Evolutionary conservation across 2,113 vertebrate genomes (phyloP).

Genomic region (Ammodytes dubius): DNA sequence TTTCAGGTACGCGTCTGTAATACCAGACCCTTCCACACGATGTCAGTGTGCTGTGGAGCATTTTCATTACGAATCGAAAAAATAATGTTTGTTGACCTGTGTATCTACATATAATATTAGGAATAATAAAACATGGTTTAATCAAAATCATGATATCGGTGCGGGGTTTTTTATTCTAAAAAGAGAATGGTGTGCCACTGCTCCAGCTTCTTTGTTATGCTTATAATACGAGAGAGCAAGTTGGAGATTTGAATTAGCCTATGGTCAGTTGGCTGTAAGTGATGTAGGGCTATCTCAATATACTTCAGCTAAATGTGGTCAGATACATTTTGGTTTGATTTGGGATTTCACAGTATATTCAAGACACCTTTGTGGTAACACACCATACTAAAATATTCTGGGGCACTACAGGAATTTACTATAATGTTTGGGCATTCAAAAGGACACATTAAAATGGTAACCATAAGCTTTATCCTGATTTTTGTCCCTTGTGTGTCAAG

Average conservation of each 20-base stretch:
- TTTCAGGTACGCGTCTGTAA: slow-evolving; percentile 87
- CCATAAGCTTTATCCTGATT: neutral
- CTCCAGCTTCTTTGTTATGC: neutral
- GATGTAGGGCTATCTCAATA: neutral
- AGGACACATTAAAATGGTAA: neutral
- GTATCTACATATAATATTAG: slow-evolving; percentile 89
- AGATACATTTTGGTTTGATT: neutral
- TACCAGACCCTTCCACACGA: slow-evolving; percentile 84
- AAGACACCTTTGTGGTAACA: neutral
- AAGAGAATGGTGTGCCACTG: neutral
- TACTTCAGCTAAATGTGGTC: neutral
- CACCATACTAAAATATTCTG: neutral
- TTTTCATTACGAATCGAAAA: slow-evolving; percentile 84
- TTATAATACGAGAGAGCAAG: neutral
- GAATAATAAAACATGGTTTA: slow-evolving; percentile 88
- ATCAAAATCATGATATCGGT: slow-evolving; percentile 65
- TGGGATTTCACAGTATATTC: neutral
- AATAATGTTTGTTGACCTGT: slow-evolving; percentile 88
- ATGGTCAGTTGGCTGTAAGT: neutral
- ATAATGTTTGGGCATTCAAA: neutral
- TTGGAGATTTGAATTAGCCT: neutral
- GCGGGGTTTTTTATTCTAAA: neutral
- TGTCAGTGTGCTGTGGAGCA: slow-evolving; percentile 88
- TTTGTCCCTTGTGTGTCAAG: neutral
- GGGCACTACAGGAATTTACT: neutral